Conservation (phyloP, 2,797 vertebrate genomes). For the Eurystomus glaucurus region DNA sequence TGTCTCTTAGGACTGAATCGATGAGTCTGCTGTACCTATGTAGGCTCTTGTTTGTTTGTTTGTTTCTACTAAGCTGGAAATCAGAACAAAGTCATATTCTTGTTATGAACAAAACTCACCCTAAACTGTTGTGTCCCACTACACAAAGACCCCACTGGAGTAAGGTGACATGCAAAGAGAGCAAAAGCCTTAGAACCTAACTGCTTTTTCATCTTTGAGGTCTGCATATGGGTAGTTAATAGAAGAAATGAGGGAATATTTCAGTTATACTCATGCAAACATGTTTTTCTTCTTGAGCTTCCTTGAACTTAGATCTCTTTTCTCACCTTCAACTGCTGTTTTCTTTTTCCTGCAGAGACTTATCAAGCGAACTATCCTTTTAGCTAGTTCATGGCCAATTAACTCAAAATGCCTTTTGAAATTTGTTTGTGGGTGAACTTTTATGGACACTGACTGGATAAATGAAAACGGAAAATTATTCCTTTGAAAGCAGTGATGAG, state of each 20-base stretch:
- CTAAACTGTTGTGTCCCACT: neutral
- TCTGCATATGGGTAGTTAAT: neutral
- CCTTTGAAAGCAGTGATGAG: neutral
- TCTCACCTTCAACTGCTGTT: neutral
- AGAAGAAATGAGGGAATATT: neutral
- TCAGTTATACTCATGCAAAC: neutral
- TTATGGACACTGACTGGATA: neutral
- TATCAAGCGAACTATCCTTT: neutral
- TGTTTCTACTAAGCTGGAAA: neutral
- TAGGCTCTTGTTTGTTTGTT: neutral
- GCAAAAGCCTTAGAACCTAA: neutral
- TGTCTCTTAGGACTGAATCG: neutral
- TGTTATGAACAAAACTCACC: neutral
- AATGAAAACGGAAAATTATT: neutral
- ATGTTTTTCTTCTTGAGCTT: neutral
- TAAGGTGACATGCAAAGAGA: neutral
- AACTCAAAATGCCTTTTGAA: neutral
- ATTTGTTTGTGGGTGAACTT: neutral
- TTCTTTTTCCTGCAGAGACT: neutral
- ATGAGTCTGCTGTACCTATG: rapidly evolving
- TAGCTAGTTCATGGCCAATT: neutral
- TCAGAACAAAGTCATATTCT: neutral
- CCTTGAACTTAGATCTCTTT: neutral
- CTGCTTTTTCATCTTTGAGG: neutral
- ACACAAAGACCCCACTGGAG: neutral